Conservation (phyloP, 1,140 invertebrate species). For the Platyscapa corneri region DNA sequence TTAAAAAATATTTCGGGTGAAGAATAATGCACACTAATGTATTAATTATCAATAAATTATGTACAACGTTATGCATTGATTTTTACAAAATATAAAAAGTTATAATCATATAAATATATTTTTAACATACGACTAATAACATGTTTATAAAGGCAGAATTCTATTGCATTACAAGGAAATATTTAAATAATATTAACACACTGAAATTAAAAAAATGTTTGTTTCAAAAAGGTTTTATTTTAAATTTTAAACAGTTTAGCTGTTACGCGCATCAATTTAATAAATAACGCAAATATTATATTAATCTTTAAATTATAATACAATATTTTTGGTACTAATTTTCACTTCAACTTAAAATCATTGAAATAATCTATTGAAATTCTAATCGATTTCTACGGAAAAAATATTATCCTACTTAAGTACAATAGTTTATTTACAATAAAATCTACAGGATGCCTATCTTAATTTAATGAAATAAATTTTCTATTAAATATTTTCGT, state of each 20-base stretch:
- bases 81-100: neutral
- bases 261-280: conserved; percentile 14
- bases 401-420: conserved; percentile 42
- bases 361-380: conserved; percentile 9
- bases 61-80: neutral
- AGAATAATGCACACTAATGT: too few relatives aligned
- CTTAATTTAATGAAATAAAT: neutral
- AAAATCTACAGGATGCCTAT: conserved; percentile 41
- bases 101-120: neutral
- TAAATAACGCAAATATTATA: conserved; percentile 47
- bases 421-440: conserved; percentile 53
- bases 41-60: neutral
- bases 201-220: neutral
- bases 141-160: neutral
- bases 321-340: conserved; percentile 48
- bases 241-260: conserved; percentile 8
- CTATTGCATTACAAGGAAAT: neutral
- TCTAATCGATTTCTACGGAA: conserved; percentile 9
- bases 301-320: conserved; percentile 47
- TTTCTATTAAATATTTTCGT: neutral
- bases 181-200: neutral
- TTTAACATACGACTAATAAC: neutral
- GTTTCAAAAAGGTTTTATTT: conserved; percentile 38
- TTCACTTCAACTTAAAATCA: conserved; percentile 29
- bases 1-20: too few relatives aligned